phyloP scores from a whole-genome alignment of 2,888 invertebrate species.

The Artemia sinica region DNA sequence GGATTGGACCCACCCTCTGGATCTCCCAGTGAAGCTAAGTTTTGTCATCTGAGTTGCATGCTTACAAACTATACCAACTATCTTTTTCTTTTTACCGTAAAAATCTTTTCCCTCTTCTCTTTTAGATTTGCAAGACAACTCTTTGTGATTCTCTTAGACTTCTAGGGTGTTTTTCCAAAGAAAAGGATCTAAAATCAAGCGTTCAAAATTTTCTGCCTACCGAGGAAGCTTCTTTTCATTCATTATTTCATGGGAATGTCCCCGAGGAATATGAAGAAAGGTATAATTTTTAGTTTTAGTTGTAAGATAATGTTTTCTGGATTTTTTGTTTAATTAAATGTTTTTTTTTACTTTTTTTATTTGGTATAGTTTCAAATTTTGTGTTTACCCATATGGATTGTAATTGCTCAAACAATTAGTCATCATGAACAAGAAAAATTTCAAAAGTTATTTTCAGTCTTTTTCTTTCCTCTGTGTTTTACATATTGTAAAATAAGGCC shows the following conservation, averaged over 20 bases:
- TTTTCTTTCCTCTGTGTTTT: too few relatives aligned
- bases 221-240: conserved; percentile 42
- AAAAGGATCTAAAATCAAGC: conserved; percentile 36
- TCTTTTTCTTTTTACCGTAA: conserved; percentile 21
- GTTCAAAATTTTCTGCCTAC: conserved; percentile 31
- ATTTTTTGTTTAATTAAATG: too few relatives aligned
- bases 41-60: neutral
- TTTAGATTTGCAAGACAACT: conserved; percentile 74
- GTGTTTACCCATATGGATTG: too few relatives aligned
- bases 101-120: neutral
- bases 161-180: conserved; percentile 68
- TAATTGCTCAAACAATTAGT: too few relatives aligned
- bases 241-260: conserved; percentile 56
- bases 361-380: too few relatives aligned
- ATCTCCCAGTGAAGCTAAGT: too few relatives aligned
- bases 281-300: conserved; percentile 14
- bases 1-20: neutral
- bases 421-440: too few relatives aligned
- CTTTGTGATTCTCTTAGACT: conserved; percentile 78
- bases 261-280: conserved; percentile 42
- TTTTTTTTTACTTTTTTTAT: too few relatives aligned
- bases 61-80: neutral
- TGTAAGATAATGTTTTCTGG: neutral
- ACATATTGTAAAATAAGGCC: too few relatives aligned
- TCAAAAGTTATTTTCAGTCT: too few relatives aligned